A percentile compares a stretch with the other conserved stretches of the same genome.
Conservation (phyloP, 1,140 invertebrate genomes). For the Euura lappo region DNA sequence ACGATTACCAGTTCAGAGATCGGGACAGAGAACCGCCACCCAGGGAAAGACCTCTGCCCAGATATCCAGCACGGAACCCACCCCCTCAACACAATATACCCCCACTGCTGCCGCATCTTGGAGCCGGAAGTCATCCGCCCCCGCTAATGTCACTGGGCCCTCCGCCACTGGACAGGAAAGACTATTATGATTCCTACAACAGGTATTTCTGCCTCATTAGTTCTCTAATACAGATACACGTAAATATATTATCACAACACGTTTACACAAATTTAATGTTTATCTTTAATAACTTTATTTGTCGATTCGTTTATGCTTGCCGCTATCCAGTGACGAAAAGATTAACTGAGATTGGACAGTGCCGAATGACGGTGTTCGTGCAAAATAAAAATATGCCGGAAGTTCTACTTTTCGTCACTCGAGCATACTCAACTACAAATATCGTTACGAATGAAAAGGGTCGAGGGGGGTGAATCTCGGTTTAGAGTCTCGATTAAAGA, state of each 20-base stretch:
- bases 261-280: background rate
- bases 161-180: conserved; percentile 59
- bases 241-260: conserved; percentile 31
- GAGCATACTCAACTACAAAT: no score
- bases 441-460: no score
- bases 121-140: conserved; percentile 40
- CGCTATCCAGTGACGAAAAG: no score
- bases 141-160: conserved; percentile 52
- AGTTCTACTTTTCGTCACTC: no score
- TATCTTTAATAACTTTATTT: background rate
- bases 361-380: no score
- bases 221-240: conserved; percentile 57
- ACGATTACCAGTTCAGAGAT: conserved; percentile 55
- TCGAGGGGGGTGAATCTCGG: no score
- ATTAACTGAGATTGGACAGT: no score
- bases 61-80: conserved; percentile 49
- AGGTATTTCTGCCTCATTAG: conserved; percentile 62
- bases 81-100: conserved; percentile 47
- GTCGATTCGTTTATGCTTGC: no score
- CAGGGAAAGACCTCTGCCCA: conserved; percentile 41
- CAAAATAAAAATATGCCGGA: no score
- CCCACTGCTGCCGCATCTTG: conserved; percentile 42
- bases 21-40: conserved; percentile 50
- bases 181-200: conserved; percentile 64
- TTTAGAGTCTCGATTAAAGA: no score